Evolutionary conservation across 2,113 vertebrate genomes (phyloP), one percentile per base, ranked within the genome.

Genomic region (Ameiurus melas): DNA sequence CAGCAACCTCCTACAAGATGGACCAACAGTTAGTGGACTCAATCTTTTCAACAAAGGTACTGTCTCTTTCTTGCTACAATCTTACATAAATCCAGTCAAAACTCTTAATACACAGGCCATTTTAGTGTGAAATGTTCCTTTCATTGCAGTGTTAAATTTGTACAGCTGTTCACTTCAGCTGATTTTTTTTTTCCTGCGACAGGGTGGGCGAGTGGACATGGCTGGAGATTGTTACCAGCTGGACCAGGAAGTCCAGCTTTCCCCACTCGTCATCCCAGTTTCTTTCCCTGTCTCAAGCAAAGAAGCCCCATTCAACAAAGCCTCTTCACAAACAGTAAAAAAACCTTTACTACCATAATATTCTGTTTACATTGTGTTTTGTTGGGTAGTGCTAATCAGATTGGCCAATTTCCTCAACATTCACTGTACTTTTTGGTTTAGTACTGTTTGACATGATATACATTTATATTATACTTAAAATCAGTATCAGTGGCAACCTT

Each of bases 181-280:
- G 78, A 55, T 55, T 53, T 16, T 79, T 62, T 25, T 25, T 85
- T 87, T 51, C 51, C 68, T 66, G 43, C 19, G 43, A 89, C 80
- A 86, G 84, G 81, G 5, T 55, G 77, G 80, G 36, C 64, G 9
- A 80, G 22, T 27, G 19, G 71, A 81, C 27, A 22, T 5, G 14
- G 75, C 19, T 55, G 75, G 5, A 58, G 64, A 43, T 66, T 53
- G 75, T 33, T 84, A 55, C 8, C 55, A 68, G 51, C 20, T 19
- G 8, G 90, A 90, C 55, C 88, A 87, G 39, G 8, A 0, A 0
- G 51, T 85, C 0, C 6, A 19, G 9, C 84, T 89, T 66, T 89
- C 89, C 12, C 91, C 92, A 10, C 62, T 92, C 12, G 91, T 93
- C 80, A 92, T 93, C 4, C 92, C 95, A 0, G 89, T 93, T 22